Evolutionary conservation across 2,113 vertebrate species (phyloP), one percentile per base, ranked within the genome.

Genomic region (Taurulus bubalis): DNA sequence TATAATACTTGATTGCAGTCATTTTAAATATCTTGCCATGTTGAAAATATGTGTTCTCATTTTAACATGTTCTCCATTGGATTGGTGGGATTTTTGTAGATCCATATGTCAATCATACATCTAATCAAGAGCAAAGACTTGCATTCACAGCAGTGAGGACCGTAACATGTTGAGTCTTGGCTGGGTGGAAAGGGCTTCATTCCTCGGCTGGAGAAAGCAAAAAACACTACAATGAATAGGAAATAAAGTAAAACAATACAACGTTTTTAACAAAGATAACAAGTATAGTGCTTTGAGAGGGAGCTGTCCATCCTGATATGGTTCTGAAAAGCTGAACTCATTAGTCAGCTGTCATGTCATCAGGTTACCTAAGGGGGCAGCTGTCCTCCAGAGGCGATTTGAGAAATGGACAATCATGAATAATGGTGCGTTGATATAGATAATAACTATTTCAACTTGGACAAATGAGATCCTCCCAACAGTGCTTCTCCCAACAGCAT

Each of bases 331-430:
- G 66, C 32, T 53, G 68, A 56, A 45, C 32, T n/a, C n/a, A n/a
- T n/a, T n/a, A n/a, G n/a, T n/a, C n/a, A 47, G 59, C 49, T 72
- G 58, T n/a, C 22, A 49, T 60, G 51, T 66, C 51, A 66, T 26
- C 51, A 9, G 12, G 28, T 47, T 40, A 60, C 59, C 55, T 47
- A 1, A 26, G 30, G 47, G 62, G 28, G 20, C 69, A 47, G 45
- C 28, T 70, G 20, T 70, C 10, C 26, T 62, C 24, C 18, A 51
- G 15, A 53, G 45, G 53, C 14, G 16, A 1, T 70, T 68, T 62
- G 24, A 24, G 1, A 28, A 75, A 58, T 22, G 12, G 12, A 10
- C 14, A 53, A 42, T 71, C 24, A 15, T 62, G 3, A 28, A 59
- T 14, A 59, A 49, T 30, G 45, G n/a, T 62, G 55, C 34, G 60